Evolutionary conservation across 2,113 vertebrate genomes (phyloP).

Genomic region (Phyllopteryx taeniolatus): DNA sequence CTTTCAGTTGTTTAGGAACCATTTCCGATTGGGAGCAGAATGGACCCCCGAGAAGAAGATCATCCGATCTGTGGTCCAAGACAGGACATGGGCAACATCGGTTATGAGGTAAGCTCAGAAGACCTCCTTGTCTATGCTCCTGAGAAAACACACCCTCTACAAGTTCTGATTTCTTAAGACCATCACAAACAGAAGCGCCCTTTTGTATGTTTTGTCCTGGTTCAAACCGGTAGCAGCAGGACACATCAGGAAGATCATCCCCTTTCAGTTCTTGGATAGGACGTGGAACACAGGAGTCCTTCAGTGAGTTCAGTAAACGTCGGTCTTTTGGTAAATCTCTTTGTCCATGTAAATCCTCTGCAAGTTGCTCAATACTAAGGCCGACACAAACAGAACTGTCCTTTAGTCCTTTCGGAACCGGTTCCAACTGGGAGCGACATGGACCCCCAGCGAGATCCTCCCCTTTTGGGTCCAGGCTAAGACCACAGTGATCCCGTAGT

Average conservation of each 20-base stretch:
- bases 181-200: conserved; percentile 6
- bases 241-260: conserved; percentile 11
- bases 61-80: conserved; percentile 9
- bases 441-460: conserved; percentile 14
- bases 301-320: neutral
- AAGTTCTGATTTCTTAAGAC: neutral
- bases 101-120: too few species aligned
- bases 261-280: conserved; percentile 5
- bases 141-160: neutral
- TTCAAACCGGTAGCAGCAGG: neutral
- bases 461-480: conserved; percentile 9
- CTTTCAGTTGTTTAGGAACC: conserved; percentile 8
- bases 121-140: neutral
- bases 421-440: neutral
- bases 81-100: neutral
- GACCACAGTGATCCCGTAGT: neutral
- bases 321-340: neutral
- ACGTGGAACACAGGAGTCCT: neutral
- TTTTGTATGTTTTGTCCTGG: conserved; percentile 6
- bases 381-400: conserved; percentile 7
- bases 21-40: neutral
- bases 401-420: conserved; percentile 6
- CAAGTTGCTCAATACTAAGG: neutral
- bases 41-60: conserved; percentile 10
- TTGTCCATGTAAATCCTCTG: conserved; percentile 2